Evolutionary conservation across 2,888 invertebrate genomes (phyloP), one percentile per base, ranked within the genome.

Genomic region (Zhengitettix transpicula): DNA sequence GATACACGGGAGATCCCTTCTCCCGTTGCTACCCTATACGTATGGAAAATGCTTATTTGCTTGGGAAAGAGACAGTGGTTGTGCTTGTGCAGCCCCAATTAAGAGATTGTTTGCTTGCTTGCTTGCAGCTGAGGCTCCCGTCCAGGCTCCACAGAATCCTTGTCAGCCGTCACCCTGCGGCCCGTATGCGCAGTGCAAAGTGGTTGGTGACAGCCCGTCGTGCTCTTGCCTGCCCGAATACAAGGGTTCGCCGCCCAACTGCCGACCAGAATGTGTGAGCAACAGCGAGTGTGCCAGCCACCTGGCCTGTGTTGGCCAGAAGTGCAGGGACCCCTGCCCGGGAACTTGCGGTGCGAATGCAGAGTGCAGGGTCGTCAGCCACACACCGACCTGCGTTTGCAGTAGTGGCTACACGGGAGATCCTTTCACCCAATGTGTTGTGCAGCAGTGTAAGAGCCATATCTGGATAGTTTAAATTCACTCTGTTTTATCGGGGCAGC

Each of bases 1-100:
- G 83, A 51, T 81, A 82, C 70, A 81, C 83, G 60, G 92, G 92
- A 12, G 88, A 91, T 81, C 90, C 92, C 55, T 90, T 89, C 69
- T 76, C 81, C 14, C 80, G 79, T 52, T 89, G 89, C 68, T 75
- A 77, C 58, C 75, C 75, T 60, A 81, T 77, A 72, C 80, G 85
- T 82, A 76, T 78, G 81, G 72, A 56, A 47, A 16, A 2, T 28
- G 1, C 44, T 55, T 55, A 40, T 42, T 59, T 42, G 12, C 41
- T 5, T 56, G 40, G 17, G 42, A 52, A 40, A 28, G 42, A 15
- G 42, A 56, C 10, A 51, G 15, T n/a, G 42, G 7, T 10, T 56
- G 52, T 11, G 40, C 42, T 10, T 57, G 44, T 17, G 10, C 12
- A 14, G 10, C 44, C 9, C 42, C n/a, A 8, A 57, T 51, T 15